Conservation (phyloP, 1,140 invertebrate species). For the Apis dorsata region DNA sequence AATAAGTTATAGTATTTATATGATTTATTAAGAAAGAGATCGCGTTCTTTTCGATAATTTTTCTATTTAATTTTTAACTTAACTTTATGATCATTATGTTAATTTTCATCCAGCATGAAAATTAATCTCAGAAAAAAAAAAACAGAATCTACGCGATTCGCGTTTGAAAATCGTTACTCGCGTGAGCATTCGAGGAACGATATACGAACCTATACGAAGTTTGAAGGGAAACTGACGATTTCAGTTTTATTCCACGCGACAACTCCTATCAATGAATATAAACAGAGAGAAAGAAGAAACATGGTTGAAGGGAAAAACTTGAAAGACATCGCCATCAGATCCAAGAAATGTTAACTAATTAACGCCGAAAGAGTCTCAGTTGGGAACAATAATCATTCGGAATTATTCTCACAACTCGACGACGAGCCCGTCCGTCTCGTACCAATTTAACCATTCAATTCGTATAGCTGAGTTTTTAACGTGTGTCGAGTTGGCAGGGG, state of each 20-base stretch:
- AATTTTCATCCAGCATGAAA: not conserved
- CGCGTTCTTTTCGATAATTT: too few relatives aligned
- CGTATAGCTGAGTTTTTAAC: conserved; percentile 3
- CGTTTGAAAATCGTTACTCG: too few relatives aligned
- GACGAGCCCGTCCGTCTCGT: conserved; percentile 40
- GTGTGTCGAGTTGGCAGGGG: conserved; percentile 15
- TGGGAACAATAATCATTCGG: conserved; percentile 44
- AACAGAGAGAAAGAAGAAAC: too few relatives aligned
- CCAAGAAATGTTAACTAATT: not conserved
- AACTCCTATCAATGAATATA: not conserved
- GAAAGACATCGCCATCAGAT: not conserved
- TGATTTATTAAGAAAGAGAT: too few relatives aligned
- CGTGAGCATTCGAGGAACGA: not conserved
- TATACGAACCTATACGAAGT: not conserved
- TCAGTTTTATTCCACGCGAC: not conserved
- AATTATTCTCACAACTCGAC: conserved; percentile 38
- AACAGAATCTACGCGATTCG: too few relatives aligned
- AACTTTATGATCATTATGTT: too few relatives aligned
- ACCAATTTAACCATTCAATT: conserved; percentile 19
- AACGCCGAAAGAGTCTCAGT: conserved; percentile 14
- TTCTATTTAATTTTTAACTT: too few relatives aligned
- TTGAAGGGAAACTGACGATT: not conserved
- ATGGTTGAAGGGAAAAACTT: too few relatives aligned
- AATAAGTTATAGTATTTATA: not conserved
- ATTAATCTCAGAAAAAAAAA: too few relatives aligned